Conservation (phyloP, 1,140 invertebrate genomes). For the Penaeus indicus region DNA sequence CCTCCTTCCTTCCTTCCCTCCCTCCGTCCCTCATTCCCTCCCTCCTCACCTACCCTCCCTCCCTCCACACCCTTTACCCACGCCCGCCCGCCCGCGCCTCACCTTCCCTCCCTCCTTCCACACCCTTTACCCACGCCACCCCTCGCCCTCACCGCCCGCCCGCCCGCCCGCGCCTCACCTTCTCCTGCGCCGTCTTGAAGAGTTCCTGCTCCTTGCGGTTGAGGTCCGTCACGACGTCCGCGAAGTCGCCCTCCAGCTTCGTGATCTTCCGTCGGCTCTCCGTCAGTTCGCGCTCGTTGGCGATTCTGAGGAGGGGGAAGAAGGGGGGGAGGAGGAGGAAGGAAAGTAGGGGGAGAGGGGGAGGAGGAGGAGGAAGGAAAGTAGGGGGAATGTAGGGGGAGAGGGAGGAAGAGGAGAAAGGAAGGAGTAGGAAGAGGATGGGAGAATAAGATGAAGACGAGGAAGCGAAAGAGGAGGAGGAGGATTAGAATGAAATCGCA, state of each 20-base stretch:
- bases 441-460: too few relatives aligned
- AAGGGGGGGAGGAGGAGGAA: too few relatives aligned
- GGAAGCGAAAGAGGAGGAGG: background rate
- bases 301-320: conserved; percentile 73
- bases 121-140: background rate
- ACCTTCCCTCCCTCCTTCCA: background rate
- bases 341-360: background rate
- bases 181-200: conserved; percentile 37
- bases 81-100: background rate
- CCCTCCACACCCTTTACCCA: too few relatives aligned
- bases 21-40: background rate
- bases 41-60: too few relatives aligned
- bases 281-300: conserved; percentile 93
- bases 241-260: conserved; percentile 89
- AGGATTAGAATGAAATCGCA: too few relatives aligned
- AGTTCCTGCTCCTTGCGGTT: conserved; percentile 70
- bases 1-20: background rate
- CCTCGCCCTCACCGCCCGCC: background rate
- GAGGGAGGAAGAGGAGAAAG: too few relatives aligned
- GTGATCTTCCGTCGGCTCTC: conserved; percentile 88
- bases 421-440: too few relatives aligned
- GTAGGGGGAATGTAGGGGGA: too few relatives aligned
- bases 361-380: background rate
- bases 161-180: background rate
- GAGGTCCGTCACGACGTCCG: conserved; percentile 85